Conservation (phyloP, 2,888 invertebrate genomes). For the Ophion costatus region DNA sequence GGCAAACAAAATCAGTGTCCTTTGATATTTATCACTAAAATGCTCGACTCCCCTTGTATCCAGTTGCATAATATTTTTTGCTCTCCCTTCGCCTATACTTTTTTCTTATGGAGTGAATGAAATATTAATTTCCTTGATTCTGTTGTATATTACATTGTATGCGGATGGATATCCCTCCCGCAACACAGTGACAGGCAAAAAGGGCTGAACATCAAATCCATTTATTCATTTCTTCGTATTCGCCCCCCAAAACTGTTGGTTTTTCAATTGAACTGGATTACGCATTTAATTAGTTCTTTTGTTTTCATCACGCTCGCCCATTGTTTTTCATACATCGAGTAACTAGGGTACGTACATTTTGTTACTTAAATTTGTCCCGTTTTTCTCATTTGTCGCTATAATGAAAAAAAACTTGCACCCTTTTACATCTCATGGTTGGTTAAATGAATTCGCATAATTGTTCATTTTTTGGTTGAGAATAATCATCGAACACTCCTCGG, state of each 20-base stretch:
- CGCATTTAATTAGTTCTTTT: slow-evolving; percentile 47
- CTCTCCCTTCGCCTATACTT: background rate
- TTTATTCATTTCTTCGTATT: slow-evolving; percentile 75
- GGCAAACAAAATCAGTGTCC: background rate
- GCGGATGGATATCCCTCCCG: slow-evolving; percentile 66
- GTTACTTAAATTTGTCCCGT: slow-evolving; percentile 36
- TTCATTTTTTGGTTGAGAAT: slow-evolving; percentile 57
- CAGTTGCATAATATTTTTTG: too few species aligned
- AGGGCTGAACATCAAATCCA: slow-evolving; percentile 78
- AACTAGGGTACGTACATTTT: slow-evolving; percentile 73
- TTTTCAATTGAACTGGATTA: slow-evolving; percentile 52
- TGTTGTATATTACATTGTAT: slow-evolving; percentile 51
- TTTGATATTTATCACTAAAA: background rate
- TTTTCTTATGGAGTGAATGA: background rate
- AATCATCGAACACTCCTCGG: slow-evolving; percentile 73
- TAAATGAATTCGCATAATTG: slow-evolving; percentile 29
- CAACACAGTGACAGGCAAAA: slow-evolving; percentile 71
- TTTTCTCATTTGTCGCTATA: slow-evolving; percentile 36
- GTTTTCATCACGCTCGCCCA: slow-evolving; percentile 46
- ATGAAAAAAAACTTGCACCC: slow-evolving; percentile 48
- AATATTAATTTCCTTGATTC: background rate
- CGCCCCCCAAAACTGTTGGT: slow-evolving; percentile 30
- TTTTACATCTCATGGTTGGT: slow-evolving; percentile 2
- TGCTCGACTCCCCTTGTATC: background rate
- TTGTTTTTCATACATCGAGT: slow-evolving; percentile 69